These are phyloP conservation scores for Catocala sponsa DNA, from an alignment of 2,888 invertebrate species.

Conservation along the genomic window DNA sequence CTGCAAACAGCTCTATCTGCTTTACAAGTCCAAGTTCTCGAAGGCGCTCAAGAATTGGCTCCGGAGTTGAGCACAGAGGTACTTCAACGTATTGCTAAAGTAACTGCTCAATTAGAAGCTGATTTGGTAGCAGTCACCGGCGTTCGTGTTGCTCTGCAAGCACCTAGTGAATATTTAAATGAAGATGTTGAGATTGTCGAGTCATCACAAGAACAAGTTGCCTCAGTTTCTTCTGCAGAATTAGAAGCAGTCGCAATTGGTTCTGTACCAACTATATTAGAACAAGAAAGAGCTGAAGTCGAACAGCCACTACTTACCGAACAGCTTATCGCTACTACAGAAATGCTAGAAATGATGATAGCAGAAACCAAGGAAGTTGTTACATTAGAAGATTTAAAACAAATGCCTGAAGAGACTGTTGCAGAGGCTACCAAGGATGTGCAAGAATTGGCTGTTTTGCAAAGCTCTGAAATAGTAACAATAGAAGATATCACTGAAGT, in stretches of 20 bases:
- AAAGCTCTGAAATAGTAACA: conserved; percentile 16
- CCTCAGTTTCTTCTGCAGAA: conserved; percentile 16
- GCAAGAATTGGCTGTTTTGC: conserved; percentile 10
- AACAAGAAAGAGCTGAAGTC: conserved; percentile 23
- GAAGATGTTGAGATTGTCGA: conserved; percentile 24
- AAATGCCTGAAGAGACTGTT: conserved; percentile 1
- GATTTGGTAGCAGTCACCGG: conserved; percentile 65
- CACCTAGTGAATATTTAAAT: conserved; percentile 37
- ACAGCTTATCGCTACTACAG: conserved; percentile 23
- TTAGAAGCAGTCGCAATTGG: conserved; percentile 16
- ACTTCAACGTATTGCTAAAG: conserved; percentile 61
- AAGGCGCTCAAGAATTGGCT: conserved; percentile 60
- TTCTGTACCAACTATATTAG: conserved; percentile 27
- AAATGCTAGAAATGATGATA: conserved; percentile 25
- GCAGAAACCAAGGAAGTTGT: conserved; percentile 23
- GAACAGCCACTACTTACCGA: conserved; percentile 12
- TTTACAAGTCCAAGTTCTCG: conserved; percentile 65
- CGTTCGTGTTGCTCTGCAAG: conserved; percentile 52
- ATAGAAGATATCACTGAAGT: conserved; percentile 19
- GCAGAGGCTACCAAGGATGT: background rate
- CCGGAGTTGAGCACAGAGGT: conserved; percentile 54
- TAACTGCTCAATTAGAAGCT: conserved; percentile 66
- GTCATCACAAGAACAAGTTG: conserved; percentile 12
- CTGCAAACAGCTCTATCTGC: conserved; percentile 64
- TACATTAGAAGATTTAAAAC: conserved; percentile 11